Evolutionary conservation across 2,797 vertebrate species (phyloP).

Genomic region (Ceryle rudis): DNA sequence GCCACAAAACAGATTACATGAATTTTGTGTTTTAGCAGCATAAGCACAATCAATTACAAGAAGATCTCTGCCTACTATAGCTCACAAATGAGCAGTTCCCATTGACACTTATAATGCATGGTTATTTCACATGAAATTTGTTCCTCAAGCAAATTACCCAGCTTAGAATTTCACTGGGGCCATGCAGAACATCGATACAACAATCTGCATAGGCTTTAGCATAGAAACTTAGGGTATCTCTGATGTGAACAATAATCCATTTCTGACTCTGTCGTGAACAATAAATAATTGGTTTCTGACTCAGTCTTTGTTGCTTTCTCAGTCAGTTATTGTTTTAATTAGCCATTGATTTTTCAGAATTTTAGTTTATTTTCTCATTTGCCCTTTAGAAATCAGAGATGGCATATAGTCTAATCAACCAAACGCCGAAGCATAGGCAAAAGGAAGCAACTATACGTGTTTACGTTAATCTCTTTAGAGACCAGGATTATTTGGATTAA

Average conservation of each 20-base stretch:
- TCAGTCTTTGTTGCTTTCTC: not conserved
- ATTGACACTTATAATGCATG: not conserved
- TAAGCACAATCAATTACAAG: not conserved
- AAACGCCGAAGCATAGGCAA: constrained; percentile 3
- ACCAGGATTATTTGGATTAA: constrained; percentile 68
- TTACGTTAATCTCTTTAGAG: constrained; percentile 59
- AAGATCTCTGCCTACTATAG: not conserved
- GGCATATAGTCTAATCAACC: not conserved
- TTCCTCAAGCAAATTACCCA: not conserved
- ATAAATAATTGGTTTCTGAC: not conserved
- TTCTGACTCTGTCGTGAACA: not conserved
- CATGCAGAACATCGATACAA: not conserved
- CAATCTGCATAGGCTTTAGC: not conserved
- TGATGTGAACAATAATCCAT: not conserved
- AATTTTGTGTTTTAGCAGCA: not conserved
- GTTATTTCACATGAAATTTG: not conserved
- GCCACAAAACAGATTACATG: not conserved
- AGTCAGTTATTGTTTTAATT: constrained; percentile 19
- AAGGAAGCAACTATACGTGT: not conserved
- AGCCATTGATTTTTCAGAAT: not conserved
- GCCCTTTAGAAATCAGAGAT: not conserved
- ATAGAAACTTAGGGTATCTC: not conserved
- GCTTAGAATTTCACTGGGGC: not conserved
- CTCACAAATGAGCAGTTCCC: not conserved
- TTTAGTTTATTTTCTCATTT: not conserved